A percentile compares a stretch with the other conserved stretches of the same genome.
Evolutionary conservation across 2,797 vertebrate species (phyloP).

Genomic region (Hyperoplus lanceolatus): DNA sequence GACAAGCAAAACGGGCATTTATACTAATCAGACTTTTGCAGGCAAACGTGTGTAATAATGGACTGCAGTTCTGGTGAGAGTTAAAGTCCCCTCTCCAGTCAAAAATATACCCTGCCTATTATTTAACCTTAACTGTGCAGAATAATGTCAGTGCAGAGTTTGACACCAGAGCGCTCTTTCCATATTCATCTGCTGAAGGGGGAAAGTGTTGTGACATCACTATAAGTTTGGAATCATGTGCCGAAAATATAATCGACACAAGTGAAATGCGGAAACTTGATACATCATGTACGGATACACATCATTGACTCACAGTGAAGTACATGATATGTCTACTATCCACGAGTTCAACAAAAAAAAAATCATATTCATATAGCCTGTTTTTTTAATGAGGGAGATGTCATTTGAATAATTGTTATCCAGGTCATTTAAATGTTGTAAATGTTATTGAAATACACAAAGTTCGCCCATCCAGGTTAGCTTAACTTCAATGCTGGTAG

Average conservation of each 20-base stretch:
- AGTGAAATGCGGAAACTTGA: not conserved
- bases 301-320: not conserved
- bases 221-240: not conserved
- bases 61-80: not conserved
- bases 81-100: not conserved
- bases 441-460: not conserved
- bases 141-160: not conserved
- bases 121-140: not conserved
- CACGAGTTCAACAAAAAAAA: not conserved
- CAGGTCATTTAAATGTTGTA: not conserved
- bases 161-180: not conserved
- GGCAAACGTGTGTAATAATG: not conserved
- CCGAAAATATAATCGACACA: not conserved
- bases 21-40: not conserved
- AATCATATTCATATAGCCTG: too few relatives aligned
- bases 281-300: not conserved
- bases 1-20: not conserved
- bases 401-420: not conserved
- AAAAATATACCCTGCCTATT: not conserved
- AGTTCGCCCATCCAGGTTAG: too few relatives aligned
- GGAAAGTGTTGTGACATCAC: not conserved
- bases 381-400: not conserved
- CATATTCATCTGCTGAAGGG: not conserved
- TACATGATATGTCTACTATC: not conserved
- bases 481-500: too few relatives aligned